Evolutionary conservation across 2,888 invertebrate genomes (phyloP).

Genomic region (Lissocephala sabroskyi): DNA sequence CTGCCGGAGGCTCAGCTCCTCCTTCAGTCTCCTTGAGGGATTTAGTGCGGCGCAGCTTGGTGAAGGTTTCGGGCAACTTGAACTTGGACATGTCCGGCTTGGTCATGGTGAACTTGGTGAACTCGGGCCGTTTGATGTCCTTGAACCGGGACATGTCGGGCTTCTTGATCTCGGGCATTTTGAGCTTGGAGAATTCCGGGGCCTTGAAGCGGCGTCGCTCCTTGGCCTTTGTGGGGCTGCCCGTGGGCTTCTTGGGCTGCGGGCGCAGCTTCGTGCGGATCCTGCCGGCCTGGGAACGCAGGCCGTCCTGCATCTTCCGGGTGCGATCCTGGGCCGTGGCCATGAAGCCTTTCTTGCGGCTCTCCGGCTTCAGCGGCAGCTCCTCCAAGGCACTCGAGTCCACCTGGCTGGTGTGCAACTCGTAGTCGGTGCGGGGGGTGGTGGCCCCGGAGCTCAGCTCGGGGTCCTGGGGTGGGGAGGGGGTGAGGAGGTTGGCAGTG

Average conservation of each 20-base stretch:
- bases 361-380: conserved; percentile 76
- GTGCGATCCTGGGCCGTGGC: conserved; percentile 74
- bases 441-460: conserved; percentile 74
- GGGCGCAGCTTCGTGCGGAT: conserved; percentile 79
- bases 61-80: conserved; percentile 78
- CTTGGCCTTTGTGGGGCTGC: conserved; percentile 67
- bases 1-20: conserved; percentile 31
- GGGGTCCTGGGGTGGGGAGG: conserved; percentile 37
- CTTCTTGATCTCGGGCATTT: conserved; percentile 71
- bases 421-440: conserved; percentile 76
- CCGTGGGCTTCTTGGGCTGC: conserved; percentile 55
- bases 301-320: conserved; percentile 77
- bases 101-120: conserved; percentile 70
- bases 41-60: conserved; percentile 74
- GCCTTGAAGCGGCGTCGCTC: conserved; percentile 69
- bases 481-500: too few relatives aligned
- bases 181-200: conserved; percentile 71
- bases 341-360: conserved; percentile 74
- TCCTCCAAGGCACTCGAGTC: conserved; percentile 80
- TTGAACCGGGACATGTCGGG: conserved; percentile 74
- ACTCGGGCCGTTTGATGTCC: conserved; percentile 68
- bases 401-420: conserved; percentile 79
- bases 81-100: conserved; percentile 78
- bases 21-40: conserved; percentile 69
- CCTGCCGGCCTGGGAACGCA: conserved; percentile 82